Base-by-base conservation (phyloP, 2,797 vertebrate species). In the Rhinoraja longicauda region DNA sequence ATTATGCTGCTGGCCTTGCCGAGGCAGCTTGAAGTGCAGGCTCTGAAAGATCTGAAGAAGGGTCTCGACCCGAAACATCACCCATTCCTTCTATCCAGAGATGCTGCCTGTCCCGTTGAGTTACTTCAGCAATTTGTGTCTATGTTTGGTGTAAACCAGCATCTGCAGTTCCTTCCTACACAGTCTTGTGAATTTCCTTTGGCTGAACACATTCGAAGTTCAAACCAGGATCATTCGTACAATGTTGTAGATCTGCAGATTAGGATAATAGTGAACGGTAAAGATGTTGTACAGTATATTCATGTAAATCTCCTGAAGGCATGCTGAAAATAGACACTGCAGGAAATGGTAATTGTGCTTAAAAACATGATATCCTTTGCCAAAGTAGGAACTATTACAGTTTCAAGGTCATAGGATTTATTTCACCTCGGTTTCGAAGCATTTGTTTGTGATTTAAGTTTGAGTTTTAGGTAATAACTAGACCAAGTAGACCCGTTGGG, bases 251-350 rank as follows among this genome's bases (percentile, higher is more conserved):
- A 6, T 32, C n/a, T 36, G 84, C 9, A 67, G 5, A 88, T 62
- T 53, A 32, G 64, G 84, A 88, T 17, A 88, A 67, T 7, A 6
- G 19, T 88, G 17, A 64, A 62, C 59, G 62, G 59, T 32, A 36
- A 67, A 19, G 84, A 36, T 67, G 17, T 88, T 67, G 59, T n/a
- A 88, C 88, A 67, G 59, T n/a, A 88, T 88, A 67, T 88, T 67
- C 59, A 36, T 24, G 15, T 67, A 88, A 39, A 88, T 88, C 3
- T 21, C 32, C 32, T 62, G 19, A 67, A 62, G 62, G n/a, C 17
- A 24, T 88, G 57, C 59, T 36, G 59, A 67, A 67, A 7, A 8
- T 32, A 64, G 84, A 67, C 59, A 67, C 32, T 3, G 9, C 62
- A 67, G 84, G 59, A 64, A 88, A 12, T 88, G 64, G 21, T 67